Evolutionary conservation across 2,797 vertebrate genomes (phyloP).

Genomic region (Hemibagrus guttatus): DNA sequence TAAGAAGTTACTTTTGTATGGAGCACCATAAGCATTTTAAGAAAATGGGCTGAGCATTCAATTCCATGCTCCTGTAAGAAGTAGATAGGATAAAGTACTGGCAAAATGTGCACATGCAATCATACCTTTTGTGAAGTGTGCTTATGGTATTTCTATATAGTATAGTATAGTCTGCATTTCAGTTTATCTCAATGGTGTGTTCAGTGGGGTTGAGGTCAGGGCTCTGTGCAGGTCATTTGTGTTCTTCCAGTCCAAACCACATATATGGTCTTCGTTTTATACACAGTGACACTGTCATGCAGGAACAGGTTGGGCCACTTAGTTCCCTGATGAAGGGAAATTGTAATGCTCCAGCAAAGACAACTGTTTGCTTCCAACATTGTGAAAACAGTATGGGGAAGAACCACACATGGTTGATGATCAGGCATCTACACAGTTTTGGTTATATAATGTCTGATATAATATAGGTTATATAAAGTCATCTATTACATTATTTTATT

Average conservation of each 20-base stretch:
- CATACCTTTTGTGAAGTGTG: background rate
- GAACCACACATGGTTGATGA: background rate
- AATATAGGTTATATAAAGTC: too few relatives aligned
- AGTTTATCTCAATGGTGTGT: background rate
- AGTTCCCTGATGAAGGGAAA: background rate
- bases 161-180: background rate
- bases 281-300: background rate
- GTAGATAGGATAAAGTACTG: background rate
- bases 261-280: too few relatives aligned
- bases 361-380: background rate
- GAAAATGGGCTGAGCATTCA: background rate
- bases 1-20: background rate
- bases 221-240: background rate
- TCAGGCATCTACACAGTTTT: too few relatives aligned
- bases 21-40: background rate
- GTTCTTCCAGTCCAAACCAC: background rate
- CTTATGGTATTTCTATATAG: background rate
- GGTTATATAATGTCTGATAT: background rate
- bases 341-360: background rate
- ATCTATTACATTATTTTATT: background rate
- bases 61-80: background rate
- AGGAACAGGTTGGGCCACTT: background rate
- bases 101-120: background rate
- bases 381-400: background rate
- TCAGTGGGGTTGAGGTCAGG: background rate